Conservation (phyloP, 1,140 invertebrate species). For the Condylostylus longicornis region DNA sequence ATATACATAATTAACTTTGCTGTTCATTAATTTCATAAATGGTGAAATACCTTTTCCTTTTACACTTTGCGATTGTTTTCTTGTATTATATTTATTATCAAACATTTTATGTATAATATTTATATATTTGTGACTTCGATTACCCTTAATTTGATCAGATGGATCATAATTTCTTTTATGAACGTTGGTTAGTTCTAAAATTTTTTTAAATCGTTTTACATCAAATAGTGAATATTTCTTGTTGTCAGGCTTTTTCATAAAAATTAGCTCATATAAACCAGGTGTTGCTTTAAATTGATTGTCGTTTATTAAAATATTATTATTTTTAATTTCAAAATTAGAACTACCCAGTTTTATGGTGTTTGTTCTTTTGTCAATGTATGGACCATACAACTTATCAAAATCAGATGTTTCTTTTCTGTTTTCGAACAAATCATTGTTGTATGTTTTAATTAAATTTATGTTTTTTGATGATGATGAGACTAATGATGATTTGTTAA, state of each 20-base stretch:
- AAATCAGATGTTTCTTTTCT: neutral
- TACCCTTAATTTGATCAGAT: constrained; percentile 10
- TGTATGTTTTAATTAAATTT: neutral
- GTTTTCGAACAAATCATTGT: neutral
- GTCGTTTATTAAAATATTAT: neutral
- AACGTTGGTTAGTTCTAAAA: constrained; percentile 12
- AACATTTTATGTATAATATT: no score
- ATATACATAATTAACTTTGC: no score
- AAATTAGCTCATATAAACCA: constrained; percentile 14
- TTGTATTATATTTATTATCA: no score
- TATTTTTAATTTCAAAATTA: neutral
- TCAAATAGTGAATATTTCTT: constrained; percentile 9
- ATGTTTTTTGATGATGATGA: neutral
- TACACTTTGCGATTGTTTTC: no score
- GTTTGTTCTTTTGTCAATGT: neutral
- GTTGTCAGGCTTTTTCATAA: constrained; percentile 9
- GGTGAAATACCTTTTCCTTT: no score
- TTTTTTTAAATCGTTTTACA: constrained; percentile 13
- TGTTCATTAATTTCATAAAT: no score
- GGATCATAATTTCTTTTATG: constrained; percentile 12
- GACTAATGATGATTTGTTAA: no score
- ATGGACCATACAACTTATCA: constrained; percentile 3
- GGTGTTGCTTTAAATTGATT: constrained; percentile 7
- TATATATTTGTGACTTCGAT: constrained; percentile 3
- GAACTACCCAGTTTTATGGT: neutral